phyloP scores from a whole-genome alignment of 1,140 invertebrate species.

The Zaprionus capensis region DNA sequence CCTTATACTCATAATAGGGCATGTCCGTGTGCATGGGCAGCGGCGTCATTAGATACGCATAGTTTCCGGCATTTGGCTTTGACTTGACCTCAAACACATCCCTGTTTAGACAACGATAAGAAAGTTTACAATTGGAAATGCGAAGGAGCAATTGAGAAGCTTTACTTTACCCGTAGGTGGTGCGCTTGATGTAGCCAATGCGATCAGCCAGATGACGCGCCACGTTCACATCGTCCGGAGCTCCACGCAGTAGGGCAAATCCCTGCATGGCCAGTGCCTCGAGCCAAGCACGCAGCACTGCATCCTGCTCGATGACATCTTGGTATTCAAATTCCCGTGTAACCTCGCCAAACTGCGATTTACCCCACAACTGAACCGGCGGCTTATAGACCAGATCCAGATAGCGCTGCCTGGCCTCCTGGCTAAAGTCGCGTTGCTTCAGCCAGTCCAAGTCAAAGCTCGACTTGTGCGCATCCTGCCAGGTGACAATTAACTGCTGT shows the following conservation, averaged over 20 bases:
- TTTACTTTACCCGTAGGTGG: slow-evolving; percentile 87
- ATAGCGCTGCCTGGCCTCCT: slow-evolving; percentile 85
- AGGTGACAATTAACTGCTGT: slow-evolving; percentile 84
- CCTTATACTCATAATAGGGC: slow-evolving; percentile 90
- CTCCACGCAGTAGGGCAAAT: slow-evolving; percentile 86
- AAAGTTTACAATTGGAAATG: background rate
- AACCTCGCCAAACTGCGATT: slow-evolving; percentile 85
- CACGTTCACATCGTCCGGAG: slow-evolving; percentile 85
- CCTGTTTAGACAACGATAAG: slow-evolving; percentile 16
- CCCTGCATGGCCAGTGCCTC: slow-evolving; percentile 86
- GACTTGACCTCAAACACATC: slow-evolving; percentile 88
- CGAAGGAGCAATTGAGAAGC: background rate
- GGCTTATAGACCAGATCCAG: slow-evolving; percentile 86
- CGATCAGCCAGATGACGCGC: slow-evolving; percentile 85
- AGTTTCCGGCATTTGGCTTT: slow-evolving; percentile 88
- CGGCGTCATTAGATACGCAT: slow-evolving; percentile 88
- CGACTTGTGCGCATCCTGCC: slow-evolving; percentile 87
- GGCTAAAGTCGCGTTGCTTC: slow-evolving; percentile 86
- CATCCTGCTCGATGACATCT: slow-evolving; percentile 84
- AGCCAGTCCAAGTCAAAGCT: slow-evolving; percentile 85
- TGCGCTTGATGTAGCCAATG: slow-evolving; percentile 88
- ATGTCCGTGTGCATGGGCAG: slow-evolving; percentile 89
- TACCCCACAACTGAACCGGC: slow-evolving; percentile 85
- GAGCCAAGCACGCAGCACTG: slow-evolving; percentile 86
- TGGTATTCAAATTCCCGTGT: slow-evolving; percentile 85